phyloP scores from a whole-genome alignment of 2,888 invertebrate genomes.

The Pristionchus maxplancki region DNA sequence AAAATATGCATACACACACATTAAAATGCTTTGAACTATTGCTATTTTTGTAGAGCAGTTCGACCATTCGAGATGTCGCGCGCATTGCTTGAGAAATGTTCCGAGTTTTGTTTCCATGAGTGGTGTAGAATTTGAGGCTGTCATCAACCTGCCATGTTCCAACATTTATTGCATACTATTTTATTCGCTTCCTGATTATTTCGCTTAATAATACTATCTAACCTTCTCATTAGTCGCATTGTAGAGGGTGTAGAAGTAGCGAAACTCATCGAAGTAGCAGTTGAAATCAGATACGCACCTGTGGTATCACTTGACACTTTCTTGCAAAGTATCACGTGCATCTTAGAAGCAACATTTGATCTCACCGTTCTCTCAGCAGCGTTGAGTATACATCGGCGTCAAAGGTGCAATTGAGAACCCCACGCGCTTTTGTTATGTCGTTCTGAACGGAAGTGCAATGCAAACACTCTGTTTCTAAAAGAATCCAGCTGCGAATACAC shows the following conservation, averaged over 20 bases:
- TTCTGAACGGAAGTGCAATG: background rate
- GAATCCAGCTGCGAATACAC: background rate
- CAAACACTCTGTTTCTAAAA: background rate
- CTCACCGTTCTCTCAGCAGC: background rate
- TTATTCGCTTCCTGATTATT: background rate
- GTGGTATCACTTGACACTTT: background rate
- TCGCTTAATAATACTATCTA: background rate
- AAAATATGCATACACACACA: background rate
- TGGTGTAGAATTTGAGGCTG: conserved; percentile 14
- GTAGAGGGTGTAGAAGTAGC: conserved; percentile 31
- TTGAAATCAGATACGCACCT: background rate
- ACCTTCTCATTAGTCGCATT: background rate
- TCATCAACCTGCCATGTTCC: background rate
- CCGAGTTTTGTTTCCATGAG: conserved; percentile 31
- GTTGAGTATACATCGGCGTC: conserved; percentile 29
- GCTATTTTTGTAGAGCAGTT: background rate
- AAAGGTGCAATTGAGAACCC: conserved; percentile 21
- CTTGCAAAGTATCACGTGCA: background rate
- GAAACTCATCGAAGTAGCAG: conserved; percentile 25
- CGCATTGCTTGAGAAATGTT: background rate
- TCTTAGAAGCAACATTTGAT: background rate
- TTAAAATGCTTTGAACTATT: conserved; percentile 6
- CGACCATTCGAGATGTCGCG: background rate
- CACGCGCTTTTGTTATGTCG: background rate
- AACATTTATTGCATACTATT: no score